Base-by-base conservation (phyloP, 2,888 invertebrate species). In the Dysmachus trigonus region DNA sequence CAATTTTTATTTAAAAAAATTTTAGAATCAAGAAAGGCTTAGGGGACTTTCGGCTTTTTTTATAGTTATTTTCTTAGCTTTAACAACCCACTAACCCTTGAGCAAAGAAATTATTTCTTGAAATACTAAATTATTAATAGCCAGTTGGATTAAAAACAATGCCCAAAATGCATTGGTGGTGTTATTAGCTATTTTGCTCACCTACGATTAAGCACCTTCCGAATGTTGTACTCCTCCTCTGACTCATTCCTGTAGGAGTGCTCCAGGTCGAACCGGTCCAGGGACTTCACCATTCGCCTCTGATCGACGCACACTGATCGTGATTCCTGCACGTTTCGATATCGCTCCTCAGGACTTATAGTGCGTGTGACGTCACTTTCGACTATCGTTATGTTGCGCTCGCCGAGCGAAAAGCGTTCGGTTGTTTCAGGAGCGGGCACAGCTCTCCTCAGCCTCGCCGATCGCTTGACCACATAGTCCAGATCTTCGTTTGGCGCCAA, bases 151-250 rank as follows among this genome's bases (percentile, higher is more conserved):
- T n/a, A n/a, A n/a, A n/a, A n/a, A n/a, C n/a, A n/a, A n/a, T n/a
- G n/a, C n/a, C n/a, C n/a, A n/a, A n/a, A n/a, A n/a, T n/a, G n/a
- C n/a, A n/a, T n/a, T n/a, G n/a, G n/a, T n/a, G n/a, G n/a, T n/a
- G n/a, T n/a, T n/a, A n/a, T n/a, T n/a, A n/a, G n/a, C n/a, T n/a
- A n/a, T n/a, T n/a, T n/a, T 4, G 30, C 93, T 93, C 89, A 94
- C 94, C 94, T 91, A 88, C 93, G 93, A 89, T 93, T 94, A 38
- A 94, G 89, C 18, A 93, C 93, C 72, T 93, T 91, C 88, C 94
- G 90, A 88, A 94, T 90, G 89, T 93, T 94, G 83, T 89, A 89
- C 85, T 89, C 89, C 15, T 88, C 86, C 62, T 88, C 87, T 15
- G 89, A 86, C 62, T 88, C 87, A 87, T 89, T 89, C 47, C 76